These are phyloP conservation scores for Poeciliopsis retropinna DNA, from an alignment of 2,113 vertebrate species.

Conservation along the genomic window DNA sequence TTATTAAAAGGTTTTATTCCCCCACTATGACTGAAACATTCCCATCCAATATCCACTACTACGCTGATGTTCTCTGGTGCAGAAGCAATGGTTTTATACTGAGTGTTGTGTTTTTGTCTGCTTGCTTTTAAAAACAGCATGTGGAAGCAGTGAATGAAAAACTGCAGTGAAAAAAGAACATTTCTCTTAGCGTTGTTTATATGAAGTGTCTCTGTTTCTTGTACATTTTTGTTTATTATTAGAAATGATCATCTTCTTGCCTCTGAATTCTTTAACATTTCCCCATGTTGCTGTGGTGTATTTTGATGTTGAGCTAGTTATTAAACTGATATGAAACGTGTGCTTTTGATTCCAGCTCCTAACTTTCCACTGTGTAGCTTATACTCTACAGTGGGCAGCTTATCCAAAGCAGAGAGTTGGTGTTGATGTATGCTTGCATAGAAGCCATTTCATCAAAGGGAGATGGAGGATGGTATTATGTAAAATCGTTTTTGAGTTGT, in stretches of 20 bases:
- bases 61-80: conserved; percentile 5
- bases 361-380: neutral
- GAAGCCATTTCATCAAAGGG: neutral
- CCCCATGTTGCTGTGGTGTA: conserved; percentile 41
- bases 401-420: neutral
- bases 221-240: conserved; percentile 36
- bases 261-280: conserved; percentile 18
- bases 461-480: too few relatives aligned
- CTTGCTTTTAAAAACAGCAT: conserved; percentile 3
- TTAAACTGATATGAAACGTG: conserved; percentile 68
- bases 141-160: conserved; percentile 11
- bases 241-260: conserved; percentile 13
- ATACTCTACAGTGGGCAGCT: neutral
- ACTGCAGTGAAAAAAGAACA: conserved; percentile 20
- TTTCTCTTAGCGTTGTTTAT: conserved; percentile 39
- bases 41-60: conserved; percentile 23
- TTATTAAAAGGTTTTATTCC: conserved; percentile 9
- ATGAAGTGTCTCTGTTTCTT: conserved; percentile 29
- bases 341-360: neutral
- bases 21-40: conserved; percentile 34
- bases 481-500: too few relatives aligned
- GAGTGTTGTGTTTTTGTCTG: neutral
- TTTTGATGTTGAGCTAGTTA: conserved; percentile 62
- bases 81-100: conserved; percentile 14
- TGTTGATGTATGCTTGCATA: neutral